Conservation (phyloP, 2,888 invertebrate species). For the Hoplodrina ambigua region DNA sequence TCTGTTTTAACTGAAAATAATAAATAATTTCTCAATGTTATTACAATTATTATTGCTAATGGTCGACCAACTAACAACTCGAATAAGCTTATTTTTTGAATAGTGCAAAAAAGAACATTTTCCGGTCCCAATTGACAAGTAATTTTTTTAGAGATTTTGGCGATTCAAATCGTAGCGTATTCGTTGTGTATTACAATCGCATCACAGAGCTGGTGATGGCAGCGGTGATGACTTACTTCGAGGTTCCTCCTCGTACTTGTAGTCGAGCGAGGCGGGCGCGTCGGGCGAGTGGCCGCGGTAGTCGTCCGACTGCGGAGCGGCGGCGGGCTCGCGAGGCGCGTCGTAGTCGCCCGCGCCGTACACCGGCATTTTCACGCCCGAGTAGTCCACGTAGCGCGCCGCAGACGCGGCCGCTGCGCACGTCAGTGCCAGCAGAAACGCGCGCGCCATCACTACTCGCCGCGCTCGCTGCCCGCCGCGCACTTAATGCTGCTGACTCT, state of each 20-base stretch:
- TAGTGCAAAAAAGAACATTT: too few species aligned
- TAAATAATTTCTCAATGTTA: not conserved
- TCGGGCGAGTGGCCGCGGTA: conserved; percentile 78
- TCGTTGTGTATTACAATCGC: too few species aligned
- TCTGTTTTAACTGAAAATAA: conserved; percentile 70
- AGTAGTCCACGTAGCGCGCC: conserved; percentile 77
- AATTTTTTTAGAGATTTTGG: too few species aligned
- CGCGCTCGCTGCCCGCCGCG: conserved; percentile 28
- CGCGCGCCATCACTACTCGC: conserved; percentile 41
- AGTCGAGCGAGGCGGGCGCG: conserved; percentile 77
- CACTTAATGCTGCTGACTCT: conserved; percentile 31
- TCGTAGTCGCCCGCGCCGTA: conserved; percentile 77
- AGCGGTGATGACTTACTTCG: conserved; percentile 57
- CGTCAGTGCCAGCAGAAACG: conserved; percentile 66
- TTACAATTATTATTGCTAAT: not conserved
- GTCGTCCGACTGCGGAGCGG: conserved; percentile 66
- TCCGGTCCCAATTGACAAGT: too few species aligned
- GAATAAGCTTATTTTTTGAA: too few species aligned
- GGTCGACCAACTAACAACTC: too few species aligned
- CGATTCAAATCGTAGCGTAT: too few species aligned
- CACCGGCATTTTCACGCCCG: conserved; percentile 79
- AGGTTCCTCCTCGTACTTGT: conserved; percentile 78
- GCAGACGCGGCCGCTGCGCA: conserved; percentile 66
- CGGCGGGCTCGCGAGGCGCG: conserved; percentile 59
- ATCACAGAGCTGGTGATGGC: not conserved